Evolutionary conservation across 2,113 vertebrate species (phyloP), one percentile per base, ranked within the genome.

Genomic region (Orcinus orca): DNA sequence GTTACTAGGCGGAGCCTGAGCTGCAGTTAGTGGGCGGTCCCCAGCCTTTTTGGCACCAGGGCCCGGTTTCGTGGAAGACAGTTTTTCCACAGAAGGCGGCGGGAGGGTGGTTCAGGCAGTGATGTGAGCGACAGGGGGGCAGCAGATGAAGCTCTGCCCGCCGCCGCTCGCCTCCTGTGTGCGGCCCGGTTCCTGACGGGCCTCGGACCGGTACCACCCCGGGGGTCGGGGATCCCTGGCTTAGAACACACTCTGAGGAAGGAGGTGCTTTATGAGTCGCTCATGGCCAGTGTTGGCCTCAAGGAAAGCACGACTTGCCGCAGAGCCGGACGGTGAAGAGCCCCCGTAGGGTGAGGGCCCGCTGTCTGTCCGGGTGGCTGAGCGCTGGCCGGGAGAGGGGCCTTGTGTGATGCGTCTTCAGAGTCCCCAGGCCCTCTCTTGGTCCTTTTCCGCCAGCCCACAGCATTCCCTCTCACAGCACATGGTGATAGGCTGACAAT

Each of bases 141-240:
- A 6, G 53, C 15, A 17, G 53, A 53, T 1, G 53, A 17, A 53
- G 53, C 53, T 53, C 5, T 0, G 15, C 53, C 53, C 1, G 15
- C 53, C 15, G 0, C 50, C 53, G 5, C 53, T 53, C 53, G 13
- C 53, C 53, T 53, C 15, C 53, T 17, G 15, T 17, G 53, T 53
- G 53, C 15, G 53, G 53, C 53, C 53, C 15, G 5, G 53, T 53
- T 53, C 53, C 53, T 17, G 17, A 53, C 53, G 0, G 53, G 53
- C 53, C 53, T 17, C 0, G 15, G 53, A 17, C 53, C 5, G 1
- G 5, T 53, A 17, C 53, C 53, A 0, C 15, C 15, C 53, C 1
- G 5, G 15, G 15, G 1, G 53, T 53, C 15, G 1, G 53, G 53
- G 15, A 18, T 53, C 15, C 53, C 53, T 83, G 65, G 21, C 10